Conservation (phyloP, 2,113 vertebrate genomes). For the Bagarius yarrelli region DNA sequence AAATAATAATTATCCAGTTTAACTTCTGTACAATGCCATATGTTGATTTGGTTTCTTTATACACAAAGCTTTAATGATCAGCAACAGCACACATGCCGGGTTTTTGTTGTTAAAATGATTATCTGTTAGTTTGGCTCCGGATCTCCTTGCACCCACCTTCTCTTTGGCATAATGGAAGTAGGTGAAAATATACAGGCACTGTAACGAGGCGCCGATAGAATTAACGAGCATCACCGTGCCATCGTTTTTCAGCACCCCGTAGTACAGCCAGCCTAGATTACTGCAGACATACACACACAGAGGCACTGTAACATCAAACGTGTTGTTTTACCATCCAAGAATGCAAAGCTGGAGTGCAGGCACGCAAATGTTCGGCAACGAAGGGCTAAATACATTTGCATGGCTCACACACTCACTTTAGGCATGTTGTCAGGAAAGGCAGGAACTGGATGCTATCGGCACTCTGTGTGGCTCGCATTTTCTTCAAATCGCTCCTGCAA, state of each 20-base stretch:
- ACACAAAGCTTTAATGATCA: neutral
- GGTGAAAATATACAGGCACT: slow-evolving; percentile 79
- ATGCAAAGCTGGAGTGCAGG: neutral
- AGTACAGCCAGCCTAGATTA: slow-evolving; percentile 90
- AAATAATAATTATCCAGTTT: neutral
- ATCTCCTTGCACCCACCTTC: slow-evolving; percentile 70
- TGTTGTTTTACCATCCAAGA: neutral
- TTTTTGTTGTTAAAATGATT: neutral
- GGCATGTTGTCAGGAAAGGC: slow-evolving; percentile 86
- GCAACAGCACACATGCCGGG: neutral
- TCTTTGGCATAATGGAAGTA: slow-evolving; percentile 79
- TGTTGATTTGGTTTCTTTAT: neutral
- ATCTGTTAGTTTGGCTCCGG: neutral
- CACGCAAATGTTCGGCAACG: fast-evolving
- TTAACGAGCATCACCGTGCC: slow-evolving; percentile 81
- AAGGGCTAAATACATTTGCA: neutral
- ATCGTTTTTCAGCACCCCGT: slow-evolving; percentile 82
- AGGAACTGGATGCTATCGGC: slow-evolving; percentile 89
- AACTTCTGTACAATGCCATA: neutral
- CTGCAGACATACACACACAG: slow-evolving; percentile 61
- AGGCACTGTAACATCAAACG: neutral
- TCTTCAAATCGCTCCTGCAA: slow-evolving; percentile 81
- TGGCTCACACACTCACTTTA: slow-evolving; percentile 76
- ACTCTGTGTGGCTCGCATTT: slow-evolving; percentile 78
- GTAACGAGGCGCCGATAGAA: slow-evolving; percentile 77